A percentile compares a stretch with the other conserved stretches of the same genome.
These are phyloP conservation scores for Oncorhynchus gorbuscha DNA, from an alignment of 2,113 vertebrate species.

Conservation along the genomic window DNA sequence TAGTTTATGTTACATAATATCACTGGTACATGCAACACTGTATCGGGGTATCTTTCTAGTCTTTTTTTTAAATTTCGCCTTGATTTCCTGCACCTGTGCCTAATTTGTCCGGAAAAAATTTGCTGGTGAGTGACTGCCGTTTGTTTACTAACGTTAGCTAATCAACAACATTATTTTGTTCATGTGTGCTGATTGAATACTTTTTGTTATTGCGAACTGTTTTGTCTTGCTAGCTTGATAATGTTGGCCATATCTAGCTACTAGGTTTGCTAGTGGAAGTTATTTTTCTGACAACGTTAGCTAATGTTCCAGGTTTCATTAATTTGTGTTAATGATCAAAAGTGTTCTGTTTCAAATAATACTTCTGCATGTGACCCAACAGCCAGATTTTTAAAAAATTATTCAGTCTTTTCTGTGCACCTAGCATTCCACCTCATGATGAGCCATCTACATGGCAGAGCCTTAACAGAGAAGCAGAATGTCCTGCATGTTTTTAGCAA, in stretches of 20 bases:
- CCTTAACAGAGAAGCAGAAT: slow-evolving; percentile 37
- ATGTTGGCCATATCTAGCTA: neutral
- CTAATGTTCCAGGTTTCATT: neutral
- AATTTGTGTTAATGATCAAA: neutral
- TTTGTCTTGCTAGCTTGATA: too few relatives aligned
- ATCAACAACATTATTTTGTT: neutral
- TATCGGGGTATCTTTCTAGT: neutral
- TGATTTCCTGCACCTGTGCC: neutral
- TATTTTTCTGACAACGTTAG: neutral
- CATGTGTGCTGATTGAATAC: neutral
- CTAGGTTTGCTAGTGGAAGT: neutral
- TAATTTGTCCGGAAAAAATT: neutral
- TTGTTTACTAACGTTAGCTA: neutral
- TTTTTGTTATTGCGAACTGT: too few relatives aligned
- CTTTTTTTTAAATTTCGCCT: neutral
- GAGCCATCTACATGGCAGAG: slow-evolving; percentile 38
- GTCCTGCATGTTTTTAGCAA: slow-evolving; percentile 26
- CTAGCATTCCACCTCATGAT: slow-evolving; percentile 46
- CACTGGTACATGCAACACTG: neutral
- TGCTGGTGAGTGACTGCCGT: neutral
- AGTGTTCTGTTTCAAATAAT: too few relatives aligned
- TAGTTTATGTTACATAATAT: neutral
- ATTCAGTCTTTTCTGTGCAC: slow-evolving; percentile 9
- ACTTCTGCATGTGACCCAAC: too few relatives aligned
- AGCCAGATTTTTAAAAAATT: neutral